Conservation (phyloP, 1,140 invertebrate genomes). For the Ptiloglossa arizonensis region DNA sequence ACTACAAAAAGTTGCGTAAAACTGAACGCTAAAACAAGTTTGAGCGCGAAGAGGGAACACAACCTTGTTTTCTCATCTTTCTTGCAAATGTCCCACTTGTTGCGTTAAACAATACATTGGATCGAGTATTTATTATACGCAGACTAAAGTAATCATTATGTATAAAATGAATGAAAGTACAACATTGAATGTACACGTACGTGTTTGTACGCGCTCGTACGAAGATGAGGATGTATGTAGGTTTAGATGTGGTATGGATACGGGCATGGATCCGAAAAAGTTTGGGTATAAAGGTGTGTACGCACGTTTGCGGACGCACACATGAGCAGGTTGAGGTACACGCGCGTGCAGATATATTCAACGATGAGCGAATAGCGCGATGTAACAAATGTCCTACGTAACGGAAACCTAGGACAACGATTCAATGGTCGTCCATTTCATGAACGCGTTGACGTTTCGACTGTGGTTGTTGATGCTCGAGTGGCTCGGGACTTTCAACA, state of each 20-base stretch:
- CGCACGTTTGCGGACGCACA: slow-evolving; percentile 30
- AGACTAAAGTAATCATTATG: slow-evolving; percentile 40
- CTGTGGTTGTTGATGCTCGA: slow-evolving; percentile 73
- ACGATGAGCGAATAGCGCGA: slow-evolving; percentile 72
- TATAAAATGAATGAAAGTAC: slow-evolving; percentile 28
- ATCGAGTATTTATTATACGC: slow-evolving; percentile 41
- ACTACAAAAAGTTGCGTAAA: slow-evolving; percentile 4
- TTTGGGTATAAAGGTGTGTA: slow-evolving; percentile 13
- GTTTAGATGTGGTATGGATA: slow-evolving; percentile 36
- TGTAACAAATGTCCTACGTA: slow-evolving; percentile 79
- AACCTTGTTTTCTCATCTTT: slow-evolving; percentile 3
- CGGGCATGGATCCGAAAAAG: slow-evolving; percentile 36
- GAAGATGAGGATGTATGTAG: slow-evolving; percentile 26
- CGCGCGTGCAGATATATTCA: slow-evolving; percentile 50
- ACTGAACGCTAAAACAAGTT: slow-evolving; percentile 7
- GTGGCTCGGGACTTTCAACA: slow-evolving; percentile 79
- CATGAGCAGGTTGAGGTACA: slow-evolving; percentile 31
- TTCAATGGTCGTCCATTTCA: slow-evolving; percentile 80
- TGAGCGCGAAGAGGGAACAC: slow-evolving; percentile 7
- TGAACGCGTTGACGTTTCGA: slow-evolving; percentile 78
- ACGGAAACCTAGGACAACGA: slow-evolving; percentile 69
- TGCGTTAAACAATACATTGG: slow-evolving; percentile 29
- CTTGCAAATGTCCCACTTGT: slow-evolving; percentile 18
- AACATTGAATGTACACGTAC: slow-evolving; percentile 17
- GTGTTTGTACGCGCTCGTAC: background rate